Percentiles rank a stretch among this genome's conserved stretches.
phyloP scores from a whole-genome alignment of 2,113 vertebrate genomes.

The Colius striatus region DNA sequence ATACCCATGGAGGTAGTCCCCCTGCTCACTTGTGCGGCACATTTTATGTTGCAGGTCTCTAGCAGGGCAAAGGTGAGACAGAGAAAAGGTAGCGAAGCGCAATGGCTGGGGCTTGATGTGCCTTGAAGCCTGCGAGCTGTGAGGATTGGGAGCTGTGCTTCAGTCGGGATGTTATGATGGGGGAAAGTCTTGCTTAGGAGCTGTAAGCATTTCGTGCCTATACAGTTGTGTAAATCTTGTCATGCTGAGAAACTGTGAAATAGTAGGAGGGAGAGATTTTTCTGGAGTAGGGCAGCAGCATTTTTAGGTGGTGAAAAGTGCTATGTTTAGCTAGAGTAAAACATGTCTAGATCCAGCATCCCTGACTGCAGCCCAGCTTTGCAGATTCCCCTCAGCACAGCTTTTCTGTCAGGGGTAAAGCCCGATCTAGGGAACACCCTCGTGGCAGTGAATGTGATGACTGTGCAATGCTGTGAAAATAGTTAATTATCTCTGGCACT shows the following conservation, averaged over 20 bases:
- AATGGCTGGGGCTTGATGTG: not conserved
- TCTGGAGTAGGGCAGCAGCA: not conserved
- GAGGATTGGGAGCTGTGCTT: not conserved
- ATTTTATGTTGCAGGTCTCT: not conserved
- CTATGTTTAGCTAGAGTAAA: not conserved
- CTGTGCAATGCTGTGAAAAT: not conserved
- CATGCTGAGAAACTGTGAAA: not conserved
- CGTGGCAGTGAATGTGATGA: not conserved
- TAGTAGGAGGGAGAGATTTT: not conserved
- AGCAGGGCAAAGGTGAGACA: not conserved
- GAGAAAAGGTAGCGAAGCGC: rapidly evolving
- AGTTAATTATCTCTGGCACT: not conserved
- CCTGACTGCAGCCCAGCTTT: not conserved
- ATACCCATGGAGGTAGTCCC: not conserved
- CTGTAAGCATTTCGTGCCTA: not conserved
- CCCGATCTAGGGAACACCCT: not conserved
- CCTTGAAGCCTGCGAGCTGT: not conserved
- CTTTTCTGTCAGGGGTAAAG: not conserved
- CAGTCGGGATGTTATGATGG: not conserved
- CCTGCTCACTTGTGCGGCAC: rapidly evolving
- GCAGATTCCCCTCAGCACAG: not conserved
- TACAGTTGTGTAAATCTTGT: not conserved
- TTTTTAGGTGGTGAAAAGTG: not conserved
- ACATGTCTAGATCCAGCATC: not conserved
- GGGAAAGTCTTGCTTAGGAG: not conserved